A percentile compares a stretch with the other conserved stretches of the same genome.
Conservation (phyloP, 2,888 invertebrate species). For the Drosophila maculinotata region DNA sequence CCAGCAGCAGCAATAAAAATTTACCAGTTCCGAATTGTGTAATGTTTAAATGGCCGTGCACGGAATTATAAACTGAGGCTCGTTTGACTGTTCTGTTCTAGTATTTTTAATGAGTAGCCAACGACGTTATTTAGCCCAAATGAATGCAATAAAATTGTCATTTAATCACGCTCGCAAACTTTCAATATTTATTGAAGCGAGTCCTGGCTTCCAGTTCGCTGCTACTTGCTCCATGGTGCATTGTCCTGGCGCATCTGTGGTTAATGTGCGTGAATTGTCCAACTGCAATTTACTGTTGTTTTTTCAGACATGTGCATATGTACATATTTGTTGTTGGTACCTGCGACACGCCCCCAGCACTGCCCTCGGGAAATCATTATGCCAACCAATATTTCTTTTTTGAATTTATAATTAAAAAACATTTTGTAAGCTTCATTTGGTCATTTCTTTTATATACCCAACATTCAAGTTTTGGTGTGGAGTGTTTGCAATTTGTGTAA, state of each 20-base stretch:
- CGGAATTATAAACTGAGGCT: slow-evolving; percentile 20
- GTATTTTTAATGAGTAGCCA: slow-evolving; percentile 33
- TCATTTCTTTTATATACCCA: slow-evolving; percentile 1
- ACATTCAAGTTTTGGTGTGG: neutral
- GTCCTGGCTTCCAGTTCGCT: slow-evolving; percentile 1
- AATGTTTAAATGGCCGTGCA: slow-evolving; percentile 27
- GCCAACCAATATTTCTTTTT: slow-evolving; percentile 11
- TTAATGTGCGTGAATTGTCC: slow-evolving; percentile 55
- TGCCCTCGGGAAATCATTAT: slow-evolving; percentile 28
- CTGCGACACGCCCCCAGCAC: neutral
- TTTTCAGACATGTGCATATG: slow-evolving; percentile 13
- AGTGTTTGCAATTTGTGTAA: neutral
- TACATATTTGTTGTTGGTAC: slow-evolving; percentile 1
- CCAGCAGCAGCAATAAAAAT: slow-evolving; percentile 13
- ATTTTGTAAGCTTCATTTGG: slow-evolving; percentile 33
- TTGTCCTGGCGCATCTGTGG: slow-evolving; percentile 47
- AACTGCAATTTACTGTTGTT: slow-evolving; percentile 55
- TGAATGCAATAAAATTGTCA: slow-evolving; percentile 45
- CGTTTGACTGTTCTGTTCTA: slow-evolving; percentile 16
- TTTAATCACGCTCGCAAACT: slow-evolving; percentile 25
- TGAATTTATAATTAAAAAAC: slow-evolving; percentile 23
- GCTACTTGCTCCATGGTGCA: slow-evolving; percentile 19
- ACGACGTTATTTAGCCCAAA: neutral
- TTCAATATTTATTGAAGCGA: slow-evolving; percentile 31
- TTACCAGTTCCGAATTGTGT: slow-evolving; percentile 16